These are phyloP conservation scores for Porites cylindrica DNA, from an alignment of 92 coral and sea anemone species.

Conservation along the genomic window DNA sequence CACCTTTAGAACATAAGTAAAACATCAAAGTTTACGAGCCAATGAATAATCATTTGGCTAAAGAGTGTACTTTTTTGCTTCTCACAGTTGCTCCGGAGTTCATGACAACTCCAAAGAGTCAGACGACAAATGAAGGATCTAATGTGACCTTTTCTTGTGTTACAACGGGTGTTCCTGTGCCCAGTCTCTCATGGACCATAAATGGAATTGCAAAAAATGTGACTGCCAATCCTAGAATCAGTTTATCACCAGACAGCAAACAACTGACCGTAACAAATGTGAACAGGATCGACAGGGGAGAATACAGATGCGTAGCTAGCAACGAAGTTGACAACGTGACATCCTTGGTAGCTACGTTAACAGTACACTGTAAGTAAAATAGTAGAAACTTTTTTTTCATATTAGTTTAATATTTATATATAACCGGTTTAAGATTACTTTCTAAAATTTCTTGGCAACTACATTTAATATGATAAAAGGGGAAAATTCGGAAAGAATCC, in stretches of 20 bases:
- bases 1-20: no score
- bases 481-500: no score
- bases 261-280: constrained; percentile 19
- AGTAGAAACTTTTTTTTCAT: no score
- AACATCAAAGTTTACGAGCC: no score
- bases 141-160: constrained; percentile 44
- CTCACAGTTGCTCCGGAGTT: not conserved
- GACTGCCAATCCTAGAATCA: constrained; percentile 5
- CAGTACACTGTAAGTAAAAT: constrained; percentile 7
- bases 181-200: constrained; percentile 41
- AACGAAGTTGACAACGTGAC: not conserved
- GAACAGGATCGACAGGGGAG: constrained; percentile 37
- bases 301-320: constrained; percentile 32
- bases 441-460: no score
- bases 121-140: constrained; percentile 1
- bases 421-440: no score
- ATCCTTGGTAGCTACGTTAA: constrained; percentile 4
- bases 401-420: no score
- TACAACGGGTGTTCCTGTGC: constrained; percentile 52
- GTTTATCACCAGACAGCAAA: not conserved
- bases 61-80: no score
- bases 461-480: no score
- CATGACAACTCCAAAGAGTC: not conserved
- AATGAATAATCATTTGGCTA: no score
- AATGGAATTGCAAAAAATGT: not conserved